phyloP scores from a whole-genome alignment of 2,113 vertebrate genomes.

The Mixornis gularis region DNA sequence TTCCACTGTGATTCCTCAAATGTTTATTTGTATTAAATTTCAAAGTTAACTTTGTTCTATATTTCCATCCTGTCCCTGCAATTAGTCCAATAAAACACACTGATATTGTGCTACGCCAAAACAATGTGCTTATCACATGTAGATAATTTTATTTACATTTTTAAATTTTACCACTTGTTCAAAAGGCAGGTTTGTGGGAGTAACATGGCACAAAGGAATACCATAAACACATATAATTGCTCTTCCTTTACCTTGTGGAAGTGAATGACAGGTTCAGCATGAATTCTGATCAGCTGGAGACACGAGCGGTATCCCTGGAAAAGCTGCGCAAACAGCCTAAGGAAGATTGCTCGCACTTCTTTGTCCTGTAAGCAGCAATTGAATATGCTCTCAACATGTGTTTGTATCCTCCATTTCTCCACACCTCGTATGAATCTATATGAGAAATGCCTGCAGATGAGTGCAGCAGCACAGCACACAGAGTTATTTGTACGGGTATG shows the following conservation, averaged over 20 bases:
- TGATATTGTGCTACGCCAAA: neutral
- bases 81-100: neutral
- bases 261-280: conserved; percentile 95
- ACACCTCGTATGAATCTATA: neutral
- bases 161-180: neutral
- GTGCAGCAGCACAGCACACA: neutral
- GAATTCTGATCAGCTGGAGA: conserved; percentile 96
- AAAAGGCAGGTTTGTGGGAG: neutral
- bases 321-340: conserved; percentile 95
- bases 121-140: rapidly evolving
- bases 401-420: neutral
- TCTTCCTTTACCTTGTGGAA: conserved; percentile 90
- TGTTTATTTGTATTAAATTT: neutral
- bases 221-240: neutral
- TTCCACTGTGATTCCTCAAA: neutral
- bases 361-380: conserved; percentile 83
- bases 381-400: neutral
- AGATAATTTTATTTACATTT: neutral
- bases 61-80: neutral
- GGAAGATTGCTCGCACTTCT: conserved; percentile 93
- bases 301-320: conserved; percentile 98
- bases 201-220: neutral
- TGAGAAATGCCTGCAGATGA: neutral
- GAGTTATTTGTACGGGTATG: neutral
- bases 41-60: neutral